A percentile compares a stretch with the other conserved stretches of the same genome.
phyloP scores from a whole-genome alignment of 2,797 vertebrate genomes.

The Sciurus carolinensis region DNA sequence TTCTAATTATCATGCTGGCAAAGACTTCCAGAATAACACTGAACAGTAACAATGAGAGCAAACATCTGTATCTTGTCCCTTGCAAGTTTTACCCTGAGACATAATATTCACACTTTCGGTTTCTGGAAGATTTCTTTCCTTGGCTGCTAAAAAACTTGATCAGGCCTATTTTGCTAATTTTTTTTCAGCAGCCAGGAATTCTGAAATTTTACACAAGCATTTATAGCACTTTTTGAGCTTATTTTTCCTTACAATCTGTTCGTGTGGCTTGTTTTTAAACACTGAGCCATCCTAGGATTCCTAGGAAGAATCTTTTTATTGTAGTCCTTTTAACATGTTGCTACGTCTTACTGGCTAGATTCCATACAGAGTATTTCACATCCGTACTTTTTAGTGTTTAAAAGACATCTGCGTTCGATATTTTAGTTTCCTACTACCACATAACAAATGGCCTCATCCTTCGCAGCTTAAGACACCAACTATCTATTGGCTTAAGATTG shows the following conservation, averaged over 20 bases:
- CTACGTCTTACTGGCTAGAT: background rate
- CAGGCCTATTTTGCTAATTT: background rate
- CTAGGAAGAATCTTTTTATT: background rate
- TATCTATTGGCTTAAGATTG: background rate
- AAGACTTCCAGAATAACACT: background rate
- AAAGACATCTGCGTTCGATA: background rate
- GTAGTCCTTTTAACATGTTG: background rate
- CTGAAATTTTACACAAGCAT: conserved; percentile 18
- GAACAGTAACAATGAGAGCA: background rate
- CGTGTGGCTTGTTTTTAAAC: background rate
- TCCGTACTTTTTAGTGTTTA: background rate
- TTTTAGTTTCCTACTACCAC: background rate
- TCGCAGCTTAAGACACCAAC: background rate
- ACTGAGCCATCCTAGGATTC: background rate
- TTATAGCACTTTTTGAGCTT: background rate
- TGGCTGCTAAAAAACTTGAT: background rate
- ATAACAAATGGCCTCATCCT: background rate
- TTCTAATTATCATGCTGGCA: background rate
- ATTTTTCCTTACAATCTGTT: background rate
- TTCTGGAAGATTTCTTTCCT: conserved; percentile 39
- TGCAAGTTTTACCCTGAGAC: background rate
- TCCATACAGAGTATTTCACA: background rate
- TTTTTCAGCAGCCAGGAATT: background rate
- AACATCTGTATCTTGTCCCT: background rate
- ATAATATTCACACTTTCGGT: background rate